Base-by-base conservation (phyloP, 2,797 vertebrate genomes). In the Pipistrellus nathusii region DNA sequence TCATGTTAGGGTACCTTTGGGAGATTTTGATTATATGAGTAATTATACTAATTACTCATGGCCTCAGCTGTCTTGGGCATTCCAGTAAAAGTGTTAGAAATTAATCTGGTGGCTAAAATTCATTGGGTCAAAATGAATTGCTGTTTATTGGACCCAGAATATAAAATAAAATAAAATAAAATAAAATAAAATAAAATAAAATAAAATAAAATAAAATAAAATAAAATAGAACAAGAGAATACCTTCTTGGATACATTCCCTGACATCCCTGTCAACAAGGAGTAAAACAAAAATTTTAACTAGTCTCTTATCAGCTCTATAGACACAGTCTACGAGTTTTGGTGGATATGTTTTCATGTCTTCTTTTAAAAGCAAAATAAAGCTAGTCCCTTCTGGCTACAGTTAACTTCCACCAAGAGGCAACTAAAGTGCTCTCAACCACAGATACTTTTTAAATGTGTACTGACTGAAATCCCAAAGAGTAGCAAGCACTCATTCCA, bases 331-430 rank as follows among this genome's bases (percentile, higher is more conserved):
- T 59, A 3, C 17, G 57, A 85, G 75, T 51, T 94, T 89, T 62
- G 66, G 9, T 55, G 48, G 76, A 88, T 21, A 21, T 32, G 27
- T 44, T 90, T 96, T 82, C n/a, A 6, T 30, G 30, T 72, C 44
- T 90, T 88, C 51, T 90, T 55, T 90, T 76, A 88, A 90, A 94
- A 96, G 48, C 27, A 82, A 94, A 93, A 76, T 83, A 93, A 95
- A 95, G 14, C 32, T n/a, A 35, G 57, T 92, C 53, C 53, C 88
- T 72, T 71, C 75, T 95, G 85, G 94, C 21, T 18, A 35, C 69
- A 62, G 6, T 85, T 75, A 78, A 48, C 57, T 78, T 91, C 25
- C 90, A 82, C 92, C 27, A 62, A 90, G 88, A 85, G 57, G 73
- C 80, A 66, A 15, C 94, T 76, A 91, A 92, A 94, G 48, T 9